These are phyloP conservation scores for Channa striata DNA, from an alignment of 2,797 vertebrate genomes.

Conservation along the genomic window DNA sequence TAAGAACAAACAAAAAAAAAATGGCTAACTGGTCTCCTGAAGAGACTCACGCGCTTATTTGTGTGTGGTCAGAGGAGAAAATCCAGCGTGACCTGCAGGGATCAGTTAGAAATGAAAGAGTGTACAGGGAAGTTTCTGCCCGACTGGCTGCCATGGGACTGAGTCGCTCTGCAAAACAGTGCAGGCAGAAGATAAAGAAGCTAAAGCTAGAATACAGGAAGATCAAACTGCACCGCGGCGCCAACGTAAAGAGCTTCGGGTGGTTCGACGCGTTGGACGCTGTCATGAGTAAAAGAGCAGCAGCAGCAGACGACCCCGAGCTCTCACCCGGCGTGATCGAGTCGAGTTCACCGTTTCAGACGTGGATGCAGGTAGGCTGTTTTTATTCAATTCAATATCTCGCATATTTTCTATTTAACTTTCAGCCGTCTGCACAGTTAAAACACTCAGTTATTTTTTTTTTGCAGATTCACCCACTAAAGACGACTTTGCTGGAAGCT, in stretches of 20 bases:
- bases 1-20: neutral
- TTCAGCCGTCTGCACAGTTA: neutral
- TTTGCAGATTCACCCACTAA: neutral
- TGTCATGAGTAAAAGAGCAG: neutral
- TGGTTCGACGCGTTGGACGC: neutral
- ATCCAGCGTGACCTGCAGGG: slow-evolving; percentile 24
- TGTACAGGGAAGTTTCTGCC: slow-evolving; percentile 19
- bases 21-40: slow-evolving; percentile 23
- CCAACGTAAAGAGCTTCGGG: neutral
- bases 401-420: no score
- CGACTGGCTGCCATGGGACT: slow-evolving; percentile 6
- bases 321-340: rapidly evolving
- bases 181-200: slow-evolving; percentile 35
- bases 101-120: slow-evolving; percentile 11
- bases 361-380: neutral
- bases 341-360: slow-evolving; percentile 10
- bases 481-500: neutral
- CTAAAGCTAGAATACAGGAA: slow-evolving; percentile 23
- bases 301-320: neutral
- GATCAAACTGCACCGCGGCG: neutral
- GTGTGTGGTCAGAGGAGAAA: slow-evolving; percentile 38
- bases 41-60: slow-evolving; percentile 24
- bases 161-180: slow-evolving; percentile 20
- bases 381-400: no score
- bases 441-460: neutral